phyloP scores from a whole-genome alignment of 2,888 invertebrate genomes.

The Leucoma salicis region DNA sequence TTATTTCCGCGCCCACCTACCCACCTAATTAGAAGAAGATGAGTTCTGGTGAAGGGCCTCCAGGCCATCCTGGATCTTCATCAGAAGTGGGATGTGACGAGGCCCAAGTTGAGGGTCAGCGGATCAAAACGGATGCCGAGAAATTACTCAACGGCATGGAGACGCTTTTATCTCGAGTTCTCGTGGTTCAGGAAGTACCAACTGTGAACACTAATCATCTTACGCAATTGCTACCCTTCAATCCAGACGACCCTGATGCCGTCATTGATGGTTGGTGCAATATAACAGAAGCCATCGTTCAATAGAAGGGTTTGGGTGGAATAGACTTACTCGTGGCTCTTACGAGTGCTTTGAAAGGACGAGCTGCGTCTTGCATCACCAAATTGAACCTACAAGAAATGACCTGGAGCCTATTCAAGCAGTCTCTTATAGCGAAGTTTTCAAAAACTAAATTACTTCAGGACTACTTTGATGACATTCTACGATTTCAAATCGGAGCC shows the following conservation, averaged over 20 bases:
- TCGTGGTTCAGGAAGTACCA: background rate
- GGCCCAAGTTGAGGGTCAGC: background rate
- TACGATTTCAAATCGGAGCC: background rate
- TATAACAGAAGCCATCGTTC: constrained; percentile 6
- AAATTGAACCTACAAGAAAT: constrained; percentile 18
- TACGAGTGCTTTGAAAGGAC: background rate
- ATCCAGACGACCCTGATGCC: constrained; percentile 7
- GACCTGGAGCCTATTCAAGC: constrained; percentile 10
- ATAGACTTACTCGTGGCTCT: background rate
- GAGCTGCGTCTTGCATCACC: constrained; percentile 9
- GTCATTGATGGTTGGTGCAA: constrained; percentile 13
- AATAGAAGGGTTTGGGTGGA: background rate
- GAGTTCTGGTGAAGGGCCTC: too few relatives aligned
- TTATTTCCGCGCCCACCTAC: too few relatives aligned
- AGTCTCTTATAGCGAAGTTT: constrained; percentile 19
- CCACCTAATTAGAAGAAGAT: too few relatives aligned
- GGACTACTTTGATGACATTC: background rate
- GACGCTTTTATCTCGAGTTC: background rate
- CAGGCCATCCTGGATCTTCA: background rate
- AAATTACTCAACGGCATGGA: background rate
- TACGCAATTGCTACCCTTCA: background rate
- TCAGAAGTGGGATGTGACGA: background rate
- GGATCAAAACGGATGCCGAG: background rate
- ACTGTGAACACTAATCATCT: background rate
- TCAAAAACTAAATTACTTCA: constrained; percentile 18